A percentile compares a stretch with the other conserved stretches of the same genome.
Evolutionary conservation across 2,888 invertebrate species (phyloP).

Genomic region (Cantharis nigra): DNA sequence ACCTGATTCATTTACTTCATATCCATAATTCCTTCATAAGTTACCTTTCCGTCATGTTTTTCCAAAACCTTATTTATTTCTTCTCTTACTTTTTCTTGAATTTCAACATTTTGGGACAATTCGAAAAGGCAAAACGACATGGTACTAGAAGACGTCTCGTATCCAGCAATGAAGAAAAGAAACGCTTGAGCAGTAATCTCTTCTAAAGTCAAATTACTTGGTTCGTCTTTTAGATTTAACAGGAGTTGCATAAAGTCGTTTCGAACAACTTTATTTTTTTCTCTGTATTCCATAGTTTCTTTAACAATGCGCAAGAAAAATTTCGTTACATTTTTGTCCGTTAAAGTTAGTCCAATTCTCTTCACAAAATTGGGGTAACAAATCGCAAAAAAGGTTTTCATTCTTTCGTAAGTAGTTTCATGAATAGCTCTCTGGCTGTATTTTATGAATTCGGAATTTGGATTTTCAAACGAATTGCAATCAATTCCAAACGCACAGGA

Average conservation of each 20-base stretch:
- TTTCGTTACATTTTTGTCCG: constrained; percentile 17
- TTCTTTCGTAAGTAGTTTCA: background rate
- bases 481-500: background rate
- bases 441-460: background rate
- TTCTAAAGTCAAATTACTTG: constrained; percentile 8
- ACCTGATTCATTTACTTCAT: background rate
- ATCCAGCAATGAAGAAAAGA: background rate
- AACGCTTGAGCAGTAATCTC: constrained; percentile 16
- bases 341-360: background rate
- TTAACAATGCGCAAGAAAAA: constrained; percentile 56
- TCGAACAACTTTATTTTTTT: constrained; percentile 53
- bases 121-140: constrained; percentile 3
- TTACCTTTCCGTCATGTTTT: background rate
- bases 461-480: background rate
- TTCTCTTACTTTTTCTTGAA: background rate
- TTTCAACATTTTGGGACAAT: background rate
- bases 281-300: constrained; percentile 55
- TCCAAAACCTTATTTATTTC: background rate
- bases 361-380: background rate
- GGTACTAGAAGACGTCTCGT: background rate
- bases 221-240: constrained; percentile 50
- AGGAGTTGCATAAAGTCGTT: constrained; percentile 63
- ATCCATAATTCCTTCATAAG: background rate
- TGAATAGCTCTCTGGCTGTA: background rate
- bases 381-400: background rate